A percentile compares a stretch with the other conserved stretches of the same genome.
These are phyloP conservation scores for Hybos culiciformis DNA, from an alignment of 2,888 invertebrate genomes.

Conservation along the genomic window DNA sequence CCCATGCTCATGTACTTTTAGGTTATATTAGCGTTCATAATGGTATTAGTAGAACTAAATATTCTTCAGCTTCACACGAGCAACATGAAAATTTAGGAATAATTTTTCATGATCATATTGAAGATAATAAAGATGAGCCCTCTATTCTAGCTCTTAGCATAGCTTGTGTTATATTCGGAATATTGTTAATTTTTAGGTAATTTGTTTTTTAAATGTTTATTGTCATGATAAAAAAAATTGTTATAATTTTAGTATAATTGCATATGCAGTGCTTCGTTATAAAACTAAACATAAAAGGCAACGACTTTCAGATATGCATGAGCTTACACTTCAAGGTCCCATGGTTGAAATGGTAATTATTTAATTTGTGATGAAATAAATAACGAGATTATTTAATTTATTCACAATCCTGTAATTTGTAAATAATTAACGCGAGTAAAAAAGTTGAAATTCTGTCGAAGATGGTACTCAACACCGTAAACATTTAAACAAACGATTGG, in stretches of 20 bases:
- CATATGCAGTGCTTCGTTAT: constrained; percentile 38
- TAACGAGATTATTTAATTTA: no score
- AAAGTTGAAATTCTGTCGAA: no score
- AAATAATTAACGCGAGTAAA: no score
- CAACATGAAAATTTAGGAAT: constrained; percentile 28
- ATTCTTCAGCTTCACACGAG: constrained; percentile 42
- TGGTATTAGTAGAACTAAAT: constrained; percentile 49
- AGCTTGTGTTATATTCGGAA: constrained; percentile 56
- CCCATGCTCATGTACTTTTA: constrained; percentile 52
- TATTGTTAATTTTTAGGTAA: constrained; percentile 48
- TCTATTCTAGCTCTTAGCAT: constrained; percentile 36
- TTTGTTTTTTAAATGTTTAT: no score
- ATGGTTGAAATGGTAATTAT: constrained; percentile 51
- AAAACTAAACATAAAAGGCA: constrained; percentile 30
- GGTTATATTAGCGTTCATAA: constrained; percentile 57
- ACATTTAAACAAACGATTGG: no score
- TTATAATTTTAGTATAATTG: constrained; percentile 45
- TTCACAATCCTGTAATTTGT: no score
- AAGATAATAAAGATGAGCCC: not conserved
- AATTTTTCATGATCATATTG: constrained; percentile 20
- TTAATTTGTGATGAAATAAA: no score
- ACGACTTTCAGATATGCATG: constrained; percentile 46
- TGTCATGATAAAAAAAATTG: no score
- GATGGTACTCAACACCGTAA: no score
- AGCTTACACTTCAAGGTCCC: constrained; percentile 63